These are phyloP conservation scores for Ceramica pisi DNA, from an alignment of 2,888 invertebrate genomes.

Conservation along the genomic window DNA sequence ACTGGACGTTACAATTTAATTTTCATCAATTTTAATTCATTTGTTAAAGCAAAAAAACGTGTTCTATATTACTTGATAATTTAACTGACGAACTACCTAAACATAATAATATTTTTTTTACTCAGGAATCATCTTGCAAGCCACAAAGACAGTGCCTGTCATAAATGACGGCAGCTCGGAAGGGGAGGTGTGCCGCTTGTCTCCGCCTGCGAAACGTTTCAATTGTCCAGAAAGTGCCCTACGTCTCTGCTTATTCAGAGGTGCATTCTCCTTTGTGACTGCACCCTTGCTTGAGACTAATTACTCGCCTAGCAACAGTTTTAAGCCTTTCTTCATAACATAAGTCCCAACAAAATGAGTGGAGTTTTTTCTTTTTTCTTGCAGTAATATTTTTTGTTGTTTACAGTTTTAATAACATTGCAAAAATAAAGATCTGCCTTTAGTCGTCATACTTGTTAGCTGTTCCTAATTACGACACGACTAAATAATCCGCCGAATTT, in stretches of 20 bases:
- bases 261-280: conserved; percentile 25
- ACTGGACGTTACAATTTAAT: too few relatives aligned
- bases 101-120: too few relatives aligned
- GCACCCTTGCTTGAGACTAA: conserved; percentile 18
- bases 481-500: neutral
- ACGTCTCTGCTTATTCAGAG: conserved; percentile 27
- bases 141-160: neutral
- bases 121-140: neutral
- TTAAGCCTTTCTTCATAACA: conserved; percentile 8
- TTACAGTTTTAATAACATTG: neutral
- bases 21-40: too few relatives aligned
- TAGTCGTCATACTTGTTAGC: neutral
- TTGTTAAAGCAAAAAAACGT: too few relatives aligned
- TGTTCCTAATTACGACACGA: too few relatives aligned
- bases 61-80: too few relatives aligned
- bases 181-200: neutral
- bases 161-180: neutral
- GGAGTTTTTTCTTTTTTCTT: neutral
- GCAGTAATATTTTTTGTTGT: neutral
- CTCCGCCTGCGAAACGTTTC: conserved; percentile 1
- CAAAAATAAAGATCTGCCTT: neutral
- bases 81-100: too few relatives aligned
- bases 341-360: neutral
- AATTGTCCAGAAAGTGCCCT: conserved; percentile 27
- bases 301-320: conserved; percentile 9